A percentile compares a stretch with the other conserved stretches of the same genome.
phyloP scores from a whole-genome alignment of 2,797 vertebrate species.

The Acanthis flammea region DNA sequence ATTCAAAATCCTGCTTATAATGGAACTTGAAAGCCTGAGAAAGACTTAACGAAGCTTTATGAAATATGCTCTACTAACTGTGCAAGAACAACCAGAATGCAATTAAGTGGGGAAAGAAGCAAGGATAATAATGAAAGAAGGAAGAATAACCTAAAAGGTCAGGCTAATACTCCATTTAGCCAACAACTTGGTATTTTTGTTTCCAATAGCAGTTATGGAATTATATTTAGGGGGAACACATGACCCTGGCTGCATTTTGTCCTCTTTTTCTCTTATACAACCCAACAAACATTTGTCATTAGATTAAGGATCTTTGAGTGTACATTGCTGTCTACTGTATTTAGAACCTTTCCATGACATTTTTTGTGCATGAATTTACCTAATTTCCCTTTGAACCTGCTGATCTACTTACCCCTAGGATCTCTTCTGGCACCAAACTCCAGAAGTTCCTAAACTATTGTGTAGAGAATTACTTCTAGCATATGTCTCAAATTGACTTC shows the following conservation, averaged over 20 bases:
- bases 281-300: rapidly evolving
- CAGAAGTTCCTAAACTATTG: background rate
- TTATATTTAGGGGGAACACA: background rate
- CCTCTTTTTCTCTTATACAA: background rate
- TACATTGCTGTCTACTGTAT: background rate
- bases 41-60: background rate
- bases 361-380: background rate
- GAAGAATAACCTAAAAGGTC: background rate
- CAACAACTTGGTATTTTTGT: background rate
- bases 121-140: background rate
- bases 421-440: background rate
- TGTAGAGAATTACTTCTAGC: background rate
- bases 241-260: background rate
- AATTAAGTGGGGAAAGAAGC: background rate
- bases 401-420: background rate
- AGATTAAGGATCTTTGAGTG: background rate
- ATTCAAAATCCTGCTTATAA: background rate
- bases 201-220: background rate
- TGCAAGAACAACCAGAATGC: background rate
- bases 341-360: background rate
- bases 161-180: background rate
- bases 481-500: background rate
- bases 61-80: background rate
- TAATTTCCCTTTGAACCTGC: background rate
- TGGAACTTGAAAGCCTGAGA: background rate